Evolutionary conservation across 2,888 invertebrate species (phyloP), one percentile per base, ranked within the genome.

Genomic region (Phortica magna): DNA sequence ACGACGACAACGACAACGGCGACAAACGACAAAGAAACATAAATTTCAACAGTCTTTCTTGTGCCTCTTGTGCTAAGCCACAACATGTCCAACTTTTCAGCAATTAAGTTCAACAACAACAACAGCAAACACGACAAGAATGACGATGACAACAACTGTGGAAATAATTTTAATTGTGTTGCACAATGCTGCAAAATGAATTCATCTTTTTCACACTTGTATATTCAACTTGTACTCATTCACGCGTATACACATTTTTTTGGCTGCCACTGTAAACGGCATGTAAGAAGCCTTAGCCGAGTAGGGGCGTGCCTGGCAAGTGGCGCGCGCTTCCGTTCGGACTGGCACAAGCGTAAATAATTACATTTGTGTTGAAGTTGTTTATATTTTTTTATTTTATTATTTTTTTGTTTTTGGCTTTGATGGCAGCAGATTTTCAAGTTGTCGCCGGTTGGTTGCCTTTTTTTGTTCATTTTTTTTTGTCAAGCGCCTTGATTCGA

Each of bases 171-270:
- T 86, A 86, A 86, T 86, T 88, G 86, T 86, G 81, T 88, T 88
- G 88, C 86, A 88, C 89, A 88, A 88, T 86, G 89, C 86, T 86
- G 86, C 88, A 88, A 86, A 86, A 88, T 86, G 88, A 86, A 86
- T 86, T 86, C 86, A 86, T 86, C 89, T 86, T 86, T 86, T 86
- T 86, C 86, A 88, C 86, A 86, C 86, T 84, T 19, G 64, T 22
- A 31, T 41, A 41, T 12, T 41, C 39, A 41, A 39, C 31, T 65
- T 22, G 48, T 14, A 14, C 48, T 48, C 14, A 48, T 48, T 48
- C 48, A 48, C 14, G 48, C 48, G 48, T 48, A 14, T 48, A 48
- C 64, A 14, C 19, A 39, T 42, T 42, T 73, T 73, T 42, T 43
- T 73, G 14, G 31, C 59, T 43, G 67, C 48, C 53, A 72, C 53